Conservation (phyloP, 2,888 invertebrate species). For the Adelognathus sp. region DNA sequence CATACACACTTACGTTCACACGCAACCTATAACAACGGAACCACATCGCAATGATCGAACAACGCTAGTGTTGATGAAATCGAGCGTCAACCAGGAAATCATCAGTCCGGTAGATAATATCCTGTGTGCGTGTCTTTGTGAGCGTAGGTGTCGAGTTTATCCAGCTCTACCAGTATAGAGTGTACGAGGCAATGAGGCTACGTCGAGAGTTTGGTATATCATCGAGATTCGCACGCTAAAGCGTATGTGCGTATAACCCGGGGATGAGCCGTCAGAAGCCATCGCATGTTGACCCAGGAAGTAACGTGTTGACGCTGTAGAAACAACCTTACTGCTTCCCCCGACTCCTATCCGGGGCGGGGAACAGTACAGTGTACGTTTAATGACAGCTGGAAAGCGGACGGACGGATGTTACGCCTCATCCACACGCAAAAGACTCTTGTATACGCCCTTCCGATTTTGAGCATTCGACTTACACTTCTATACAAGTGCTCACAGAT, state of each 20-base stretch:
- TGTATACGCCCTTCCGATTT: not conserved
- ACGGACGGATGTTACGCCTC: not conserved
- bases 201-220: not conserved
- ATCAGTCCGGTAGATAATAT: no score
- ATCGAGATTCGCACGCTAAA: slow-evolving; percentile 13
- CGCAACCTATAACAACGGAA: no score
- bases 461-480: not conserved
- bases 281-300: slow-evolving; percentile 21
- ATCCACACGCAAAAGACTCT: not conserved
- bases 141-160: no score
- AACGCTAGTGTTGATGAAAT: no score
- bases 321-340: slow-evolving; percentile 12
- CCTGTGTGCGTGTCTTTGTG: no score
- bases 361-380: not conserved
- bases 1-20: no score
- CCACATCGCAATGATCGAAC: no score
- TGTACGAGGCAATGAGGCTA: not conserved
- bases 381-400: not conserved
- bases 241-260: not conserved
- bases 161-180: no score
- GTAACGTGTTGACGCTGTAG: slow-evolving; percentile 21
- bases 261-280: slow-evolving; percentile 14
- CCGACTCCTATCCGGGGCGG: not conserved
- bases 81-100: no score
- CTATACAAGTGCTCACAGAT: not conserved